Evolutionary conservation across 2,888 invertebrate species (phyloP).

Genomic region (Catocala nupta): DNA sequence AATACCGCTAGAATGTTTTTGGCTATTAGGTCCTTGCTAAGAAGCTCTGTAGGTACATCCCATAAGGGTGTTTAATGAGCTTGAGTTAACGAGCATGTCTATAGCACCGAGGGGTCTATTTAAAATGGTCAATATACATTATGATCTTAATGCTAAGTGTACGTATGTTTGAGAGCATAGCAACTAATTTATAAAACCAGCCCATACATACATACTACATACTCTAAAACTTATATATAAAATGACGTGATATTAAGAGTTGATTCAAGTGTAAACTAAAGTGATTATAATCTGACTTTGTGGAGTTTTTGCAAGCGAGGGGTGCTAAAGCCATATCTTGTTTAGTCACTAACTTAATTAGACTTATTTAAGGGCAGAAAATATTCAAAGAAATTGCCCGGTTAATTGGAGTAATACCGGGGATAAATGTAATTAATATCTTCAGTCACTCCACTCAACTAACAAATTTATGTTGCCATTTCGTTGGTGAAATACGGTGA

Average conservation of each 20-base stretch:
- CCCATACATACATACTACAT: too few relatives aligned
- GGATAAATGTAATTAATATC: slow-evolving; percentile 65
- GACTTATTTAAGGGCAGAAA: slow-evolving; percentile 67
- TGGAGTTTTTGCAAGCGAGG: slow-evolving; percentile 56
- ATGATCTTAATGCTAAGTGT: too few relatives aligned
- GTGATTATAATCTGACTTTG: slow-evolving; percentile 70
- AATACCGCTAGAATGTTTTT: too few relatives aligned
- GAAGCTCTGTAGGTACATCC: too few relatives aligned
- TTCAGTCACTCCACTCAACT: slow-evolving; percentile 34
- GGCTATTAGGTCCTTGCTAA: too few relatives aligned
- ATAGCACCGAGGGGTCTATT: too few relatives aligned
- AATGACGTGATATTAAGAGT: slow-evolving; percentile 25
- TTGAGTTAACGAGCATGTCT: too few relatives aligned
- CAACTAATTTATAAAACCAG: too few relatives aligned
- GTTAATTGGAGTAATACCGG: slow-evolving; percentile 69
- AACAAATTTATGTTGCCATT: slow-evolving; percentile 24
- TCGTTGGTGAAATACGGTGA: slow-evolving; percentile 3
- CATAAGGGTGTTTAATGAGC: too few relatives aligned
- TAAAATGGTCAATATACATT: too few relatives aligned
- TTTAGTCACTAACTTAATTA: slow-evolving; percentile 68
- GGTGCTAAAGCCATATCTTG: slow-evolving; percentile 49
- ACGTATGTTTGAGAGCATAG: too few relatives aligned
- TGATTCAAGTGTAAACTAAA: slow-evolving; percentile 69
- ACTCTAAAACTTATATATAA: neutral
- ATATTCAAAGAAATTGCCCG: slow-evolving; percentile 76